These are phyloP conservation scores for Carcinoscorpius rotundicauda DNA, from an alignment of 1,140 invertebrate genomes.

Conservation along the genomic window DNA sequence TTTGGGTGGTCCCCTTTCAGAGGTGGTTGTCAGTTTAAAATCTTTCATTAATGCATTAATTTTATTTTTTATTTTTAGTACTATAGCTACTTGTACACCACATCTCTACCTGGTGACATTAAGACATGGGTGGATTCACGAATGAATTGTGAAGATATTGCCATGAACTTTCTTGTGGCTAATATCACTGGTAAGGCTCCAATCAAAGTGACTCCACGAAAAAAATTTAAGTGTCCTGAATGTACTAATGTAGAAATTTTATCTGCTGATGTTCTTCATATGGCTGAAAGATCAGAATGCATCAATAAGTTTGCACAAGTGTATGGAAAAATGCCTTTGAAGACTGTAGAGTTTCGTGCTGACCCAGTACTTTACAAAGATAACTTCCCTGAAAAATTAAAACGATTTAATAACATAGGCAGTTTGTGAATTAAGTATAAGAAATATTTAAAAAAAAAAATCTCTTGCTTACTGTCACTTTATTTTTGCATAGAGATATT, in stretches of 20 bases:
- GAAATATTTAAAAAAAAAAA: too few species aligned
- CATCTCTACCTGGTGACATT: conserved; percentile 62
- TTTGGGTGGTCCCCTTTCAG: too few species aligned
- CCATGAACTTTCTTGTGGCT: conserved; percentile 85
- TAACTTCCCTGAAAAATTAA: conserved; percentile 69
- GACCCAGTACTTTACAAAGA: conserved; percentile 91
- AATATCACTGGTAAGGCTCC: conserved; percentile 85
- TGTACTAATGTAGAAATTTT: conserved; percentile 89
- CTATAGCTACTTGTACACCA: conserved; percentile 81
- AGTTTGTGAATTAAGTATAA: conserved; percentile 45
- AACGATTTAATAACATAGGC: conserved; percentile 82
- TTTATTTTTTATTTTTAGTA: conserved; percentile 38
- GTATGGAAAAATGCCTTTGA: conserved; percentile 78
- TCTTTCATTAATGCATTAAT: conserved; percentile 3
- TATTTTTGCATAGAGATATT: too few species aligned
- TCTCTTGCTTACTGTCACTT: too few species aligned
- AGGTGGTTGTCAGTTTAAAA: too few species aligned
- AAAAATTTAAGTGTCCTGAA: conserved; percentile 95
- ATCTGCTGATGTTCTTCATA: conserved; percentile 80
- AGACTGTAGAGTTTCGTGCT: conserved; percentile 79
- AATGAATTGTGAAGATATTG: conserved; percentile 93
- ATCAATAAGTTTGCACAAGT: conserved; percentile 71
- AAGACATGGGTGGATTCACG: conserved; percentile 74
- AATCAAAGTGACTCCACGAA: conserved; percentile 92
- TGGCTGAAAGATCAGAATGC: conserved; percentile 84